Evolutionary conservation across 2,113 vertebrate genomes (phyloP).

Genomic region (Pardalotus punctatus): DNA sequence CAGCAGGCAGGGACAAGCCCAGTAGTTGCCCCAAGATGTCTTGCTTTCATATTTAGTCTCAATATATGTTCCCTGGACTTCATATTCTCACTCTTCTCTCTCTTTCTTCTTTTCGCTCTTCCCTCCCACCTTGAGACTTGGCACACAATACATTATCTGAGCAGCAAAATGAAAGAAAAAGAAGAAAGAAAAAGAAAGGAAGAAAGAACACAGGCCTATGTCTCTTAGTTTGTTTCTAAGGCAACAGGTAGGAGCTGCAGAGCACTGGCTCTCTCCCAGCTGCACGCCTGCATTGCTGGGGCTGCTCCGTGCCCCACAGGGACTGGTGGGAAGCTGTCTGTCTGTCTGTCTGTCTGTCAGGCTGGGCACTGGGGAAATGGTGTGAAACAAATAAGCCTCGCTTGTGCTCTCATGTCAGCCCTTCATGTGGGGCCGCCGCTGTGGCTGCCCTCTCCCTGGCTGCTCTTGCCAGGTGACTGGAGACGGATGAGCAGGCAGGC

Average conservation of each 20-base stretch:
- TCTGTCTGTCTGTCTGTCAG: slow-evolving; percentile 54
- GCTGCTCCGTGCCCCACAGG: not conserved
- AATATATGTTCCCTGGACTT: not conserved
- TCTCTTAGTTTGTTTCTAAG: slow-evolving; percentile 53
- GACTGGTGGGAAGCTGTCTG: slow-evolving; percentile 46
- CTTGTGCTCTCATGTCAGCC: slow-evolving; percentile 16
- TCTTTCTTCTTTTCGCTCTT: not conserved
- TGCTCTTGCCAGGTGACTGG: not conserved
- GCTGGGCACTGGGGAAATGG: slow-evolving; percentile 39
- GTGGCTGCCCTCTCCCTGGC: slow-evolving; percentile 13
- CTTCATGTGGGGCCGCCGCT: not conserved
- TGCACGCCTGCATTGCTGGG: not conserved
- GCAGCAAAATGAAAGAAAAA: not conserved
- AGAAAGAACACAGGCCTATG: not conserved
- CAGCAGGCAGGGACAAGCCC: not conserved
- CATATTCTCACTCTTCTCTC: not conserved
- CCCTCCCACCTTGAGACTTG: not conserved
- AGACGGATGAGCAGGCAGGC: slow-evolving; percentile 45
- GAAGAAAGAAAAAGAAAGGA: not conserved
- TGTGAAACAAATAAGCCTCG: slow-evolving; percentile 56
- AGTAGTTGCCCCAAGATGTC: not conserved
- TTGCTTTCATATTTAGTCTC: not conserved
- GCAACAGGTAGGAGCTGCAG: slow-evolving; percentile 38
- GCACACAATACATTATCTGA: not conserved
- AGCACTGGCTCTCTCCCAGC: slow-evolving; percentile 32